Conservation (phyloP, 2,888 invertebrate species). For the Asteroscopus sphinx region DNA sequence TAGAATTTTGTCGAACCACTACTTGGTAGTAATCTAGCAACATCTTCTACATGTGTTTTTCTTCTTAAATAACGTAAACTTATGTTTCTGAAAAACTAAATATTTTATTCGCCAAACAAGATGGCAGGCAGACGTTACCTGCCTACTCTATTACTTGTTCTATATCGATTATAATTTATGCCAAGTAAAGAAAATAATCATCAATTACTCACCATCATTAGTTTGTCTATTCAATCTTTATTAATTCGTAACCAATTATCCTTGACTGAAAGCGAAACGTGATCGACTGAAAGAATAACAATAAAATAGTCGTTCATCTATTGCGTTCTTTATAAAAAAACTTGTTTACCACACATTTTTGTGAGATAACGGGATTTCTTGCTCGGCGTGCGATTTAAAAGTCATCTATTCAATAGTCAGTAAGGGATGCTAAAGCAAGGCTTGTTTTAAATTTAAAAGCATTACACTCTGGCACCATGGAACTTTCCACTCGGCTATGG, state of each 20-base stretch:
- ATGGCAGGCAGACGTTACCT: background rate
- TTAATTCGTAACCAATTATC: slow-evolving; percentile 62
- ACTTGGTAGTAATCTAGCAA: slow-evolving; percentile 9
- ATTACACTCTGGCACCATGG: slow-evolving; percentile 59
- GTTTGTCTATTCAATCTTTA: slow-evolving; percentile 39
- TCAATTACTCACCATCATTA: slow-evolving; percentile 24
- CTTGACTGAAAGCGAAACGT: slow-evolving; percentile 72
- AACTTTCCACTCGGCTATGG: slow-evolving; percentile 70
- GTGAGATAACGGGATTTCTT: slow-evolving; percentile 63
- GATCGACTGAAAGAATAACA: slow-evolving; percentile 55
- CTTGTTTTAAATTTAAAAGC: slow-evolving; percentile 67
- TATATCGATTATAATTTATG: slow-evolving; percentile 23
- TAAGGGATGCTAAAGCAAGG: slow-evolving; percentile 61
- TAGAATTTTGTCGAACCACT: slow-evolving; percentile 6
- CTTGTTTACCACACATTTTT: slow-evolving; percentile 60
- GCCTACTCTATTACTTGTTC: slow-evolving; percentile 1
- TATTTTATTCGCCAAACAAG: background rate
- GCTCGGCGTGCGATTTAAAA: slow-evolving; percentile 48
- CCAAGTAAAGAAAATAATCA: slow-evolving; percentile 23
- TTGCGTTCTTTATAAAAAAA: slow-evolving; percentile 55
- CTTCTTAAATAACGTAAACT: slow-evolving; percentile 9
- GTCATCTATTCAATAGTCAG: slow-evolving; percentile 61
- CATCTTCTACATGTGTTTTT: slow-evolving; percentile 27
- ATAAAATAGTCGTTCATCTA: slow-evolving; percentile 43
- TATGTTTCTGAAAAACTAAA: slow-evolving; percentile 2